These are phyloP conservation scores for Anthopleura sola DNA, from an alignment of 64 coral and sea anemone genomes.

Conservation along the genomic window DNA sequence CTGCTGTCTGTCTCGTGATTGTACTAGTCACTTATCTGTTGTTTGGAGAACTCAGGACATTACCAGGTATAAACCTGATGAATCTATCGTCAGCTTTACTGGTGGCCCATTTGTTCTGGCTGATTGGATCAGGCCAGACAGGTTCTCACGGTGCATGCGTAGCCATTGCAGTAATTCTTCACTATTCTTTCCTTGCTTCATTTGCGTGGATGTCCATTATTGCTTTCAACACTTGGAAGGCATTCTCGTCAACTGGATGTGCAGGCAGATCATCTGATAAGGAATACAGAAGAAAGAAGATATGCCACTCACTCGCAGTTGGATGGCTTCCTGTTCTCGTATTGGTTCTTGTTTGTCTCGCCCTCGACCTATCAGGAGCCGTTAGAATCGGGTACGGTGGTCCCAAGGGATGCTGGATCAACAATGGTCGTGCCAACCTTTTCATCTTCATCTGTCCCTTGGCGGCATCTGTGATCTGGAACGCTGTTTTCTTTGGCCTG, in stretches of 20 bases:
- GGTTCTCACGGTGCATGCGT: slow-evolving; percentile 7
- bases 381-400: slow-evolving; percentile 27
- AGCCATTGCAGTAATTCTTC: slow-evolving; percentile 36
- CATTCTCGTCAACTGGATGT: slow-evolving; percentile 24
- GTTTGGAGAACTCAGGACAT: slow-evolving; percentile 40
- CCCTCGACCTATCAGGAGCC: slow-evolving; percentile 8
- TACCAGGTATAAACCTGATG: slow-evolving; percentile 40
- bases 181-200: slow-evolving; percentile 28
- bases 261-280: not conserved
- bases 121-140: not conserved
- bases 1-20: slow-evolving; percentile 8
- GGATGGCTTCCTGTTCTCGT: slow-evolving; percentile 15
- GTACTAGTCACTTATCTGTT: slow-evolving; percentile 32
- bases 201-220: slow-evolving; percentile 64
- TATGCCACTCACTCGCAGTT: not conserved
- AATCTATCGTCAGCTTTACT: slow-evolving; percentile 31
- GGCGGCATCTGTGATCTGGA: not conserved
- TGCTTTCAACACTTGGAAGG: slow-evolving; percentile 32
- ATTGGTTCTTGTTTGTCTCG: not conserved
- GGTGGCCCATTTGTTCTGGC: slow-evolving; percentile 6
- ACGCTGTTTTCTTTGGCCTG: slow-evolving; percentile 10
- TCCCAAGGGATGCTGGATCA: slow-evolving; percentile 45
- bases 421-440: slow-evolving; percentile 22
- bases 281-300: not conserved
- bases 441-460: slow-evolving; percentile 20